Conservation (phyloP, 2,113 vertebrate species). For the Axis porcinus region DNA sequence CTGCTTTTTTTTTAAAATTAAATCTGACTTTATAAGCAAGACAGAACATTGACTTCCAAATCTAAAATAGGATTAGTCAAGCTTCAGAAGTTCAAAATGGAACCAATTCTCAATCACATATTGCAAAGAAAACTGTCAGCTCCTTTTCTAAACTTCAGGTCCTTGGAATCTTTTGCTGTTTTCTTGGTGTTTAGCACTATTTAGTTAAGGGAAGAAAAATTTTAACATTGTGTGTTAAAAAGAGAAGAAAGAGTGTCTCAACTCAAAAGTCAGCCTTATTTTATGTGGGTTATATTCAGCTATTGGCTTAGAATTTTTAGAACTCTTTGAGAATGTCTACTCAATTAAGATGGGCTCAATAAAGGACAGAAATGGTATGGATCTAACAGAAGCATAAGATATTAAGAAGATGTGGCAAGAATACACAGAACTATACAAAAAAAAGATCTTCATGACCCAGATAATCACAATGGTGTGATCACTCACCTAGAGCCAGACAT, state of each 20-base stretch:
- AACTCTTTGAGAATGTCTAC: not conserved
- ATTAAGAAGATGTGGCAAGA: not conserved
- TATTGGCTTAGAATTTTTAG: not conserved
- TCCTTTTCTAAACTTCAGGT: not conserved
- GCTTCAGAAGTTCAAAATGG: not conserved
- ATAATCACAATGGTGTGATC: not conserved
- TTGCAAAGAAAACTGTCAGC: not conserved
- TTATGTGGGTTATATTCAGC: not conserved
- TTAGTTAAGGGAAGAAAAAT: not conserved
- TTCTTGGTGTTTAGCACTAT: not conserved
- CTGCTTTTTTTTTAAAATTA: constrained; percentile 6
- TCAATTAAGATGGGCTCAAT: not conserved
- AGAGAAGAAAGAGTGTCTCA: not conserved
- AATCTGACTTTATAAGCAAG: constrained; percentile 23
- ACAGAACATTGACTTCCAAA: not conserved
- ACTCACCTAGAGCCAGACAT: not conserved
- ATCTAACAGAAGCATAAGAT: not conserved
- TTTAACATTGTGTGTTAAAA: not conserved
- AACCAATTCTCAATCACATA: not conserved
- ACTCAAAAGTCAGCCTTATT: not conserved
- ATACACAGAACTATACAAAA: not conserved
- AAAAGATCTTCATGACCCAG: not conserved
- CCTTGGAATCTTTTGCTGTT: not conserved
- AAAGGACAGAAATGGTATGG: not conserved
- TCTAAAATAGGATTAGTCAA: constrained; percentile 20